Base-by-base conservation (phyloP, 2,888 invertebrate species). In the Orthosia gracilis region DNA sequence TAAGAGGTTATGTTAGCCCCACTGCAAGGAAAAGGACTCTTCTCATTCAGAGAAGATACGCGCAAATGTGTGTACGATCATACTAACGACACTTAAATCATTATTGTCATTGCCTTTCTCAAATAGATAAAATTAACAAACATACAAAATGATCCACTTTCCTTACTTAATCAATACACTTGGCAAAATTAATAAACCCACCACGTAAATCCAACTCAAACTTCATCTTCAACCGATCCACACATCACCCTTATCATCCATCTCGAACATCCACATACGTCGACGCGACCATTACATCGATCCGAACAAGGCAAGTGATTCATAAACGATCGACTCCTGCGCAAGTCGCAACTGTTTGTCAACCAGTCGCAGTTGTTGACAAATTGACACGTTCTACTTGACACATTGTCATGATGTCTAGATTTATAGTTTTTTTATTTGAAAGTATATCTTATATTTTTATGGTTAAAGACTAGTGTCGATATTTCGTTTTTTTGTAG, bases 321-420 rank as follows among this genome's bases (percentile, higher is more conserved):
- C 87, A 90, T 89, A 88, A 88, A 84, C 88, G 88, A 82, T 84
- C 79, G 78, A 85, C 85, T 86, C 84, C 79, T 73, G 82, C 82
- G 78, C 85, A 67, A 78, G 21, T 61, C 64, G 69, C 76, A 40
- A 40, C 40, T 87, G 88, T 91, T 89, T 90, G 90, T 92, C 93
- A 91, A 85, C 73, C 64, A 47, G 40, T 21, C 40, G 26, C 55
- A 74, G n/a, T 47, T 23, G 58, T 87, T 88, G 89, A 90, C 85
- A 89, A 87, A 94, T 92, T 89, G 92, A 91, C 82, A 85, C 74
- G 76, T 82, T 80, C 67, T 50, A 71, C 76, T 78, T 86, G 85
- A 87, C 87, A 70, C 68, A 78, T 78, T 78, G 79, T 68, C 78
- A 54, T 73, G 73, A 68, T 50, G 67, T 55, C 82, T 80, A 77